These are phyloP conservation scores for Cephalopterus ornatus DNA, from an alignment of 2,113 vertebrate genomes.

Conservation along the genomic window DNA sequence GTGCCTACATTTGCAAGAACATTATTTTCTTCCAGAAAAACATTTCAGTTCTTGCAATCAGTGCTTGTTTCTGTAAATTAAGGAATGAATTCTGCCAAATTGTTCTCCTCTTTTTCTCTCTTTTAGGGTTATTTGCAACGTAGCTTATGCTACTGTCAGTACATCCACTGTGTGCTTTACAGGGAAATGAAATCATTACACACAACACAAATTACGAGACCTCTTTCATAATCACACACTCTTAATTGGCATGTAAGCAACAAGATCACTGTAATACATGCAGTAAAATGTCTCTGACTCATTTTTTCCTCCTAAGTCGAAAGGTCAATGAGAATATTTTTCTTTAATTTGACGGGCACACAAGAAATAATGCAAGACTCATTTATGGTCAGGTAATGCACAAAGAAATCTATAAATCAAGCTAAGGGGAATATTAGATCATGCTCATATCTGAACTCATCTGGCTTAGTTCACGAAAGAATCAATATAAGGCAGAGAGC, in stretches of 20 bases:
- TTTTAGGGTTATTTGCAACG: constrained; percentile 39
- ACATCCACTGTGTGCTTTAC: constrained; percentile 53
- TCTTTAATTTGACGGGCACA: constrained; percentile 78
- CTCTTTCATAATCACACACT: constrained; percentile 68
- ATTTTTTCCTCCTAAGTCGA: constrained; percentile 65
- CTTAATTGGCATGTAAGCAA: constrained; percentile 73
- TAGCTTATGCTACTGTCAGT: constrained; percentile 61
- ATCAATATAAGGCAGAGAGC: constrained; percentile 72
- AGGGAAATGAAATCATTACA: constrained; percentile 75
- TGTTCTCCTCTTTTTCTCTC: constrained; percentile 45
- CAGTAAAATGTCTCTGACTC: constrained; percentile 62
- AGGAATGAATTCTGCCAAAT: constrained; percentile 65
- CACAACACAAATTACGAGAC: constrained; percentile 56
- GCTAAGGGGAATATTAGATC: constrained; percentile 76
- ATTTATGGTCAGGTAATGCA: constrained; percentile 77
- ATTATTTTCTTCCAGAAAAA: constrained; percentile 52
- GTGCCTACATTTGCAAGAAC: constrained; percentile 20
- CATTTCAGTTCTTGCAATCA: constrained; percentile 38
- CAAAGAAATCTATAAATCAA: constrained; percentile 81
- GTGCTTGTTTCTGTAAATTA: constrained; percentile 68
- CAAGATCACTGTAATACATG: constrained; percentile 56
- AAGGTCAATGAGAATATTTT: constrained; percentile 81
- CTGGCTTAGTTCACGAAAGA: constrained; percentile 72
- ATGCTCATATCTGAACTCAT: constrained; percentile 74
- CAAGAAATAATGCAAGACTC: constrained; percentile 71